Base-by-base conservation (phyloP, 2,888 invertebrate species). In the Luffia ferchaultella region DNA sequence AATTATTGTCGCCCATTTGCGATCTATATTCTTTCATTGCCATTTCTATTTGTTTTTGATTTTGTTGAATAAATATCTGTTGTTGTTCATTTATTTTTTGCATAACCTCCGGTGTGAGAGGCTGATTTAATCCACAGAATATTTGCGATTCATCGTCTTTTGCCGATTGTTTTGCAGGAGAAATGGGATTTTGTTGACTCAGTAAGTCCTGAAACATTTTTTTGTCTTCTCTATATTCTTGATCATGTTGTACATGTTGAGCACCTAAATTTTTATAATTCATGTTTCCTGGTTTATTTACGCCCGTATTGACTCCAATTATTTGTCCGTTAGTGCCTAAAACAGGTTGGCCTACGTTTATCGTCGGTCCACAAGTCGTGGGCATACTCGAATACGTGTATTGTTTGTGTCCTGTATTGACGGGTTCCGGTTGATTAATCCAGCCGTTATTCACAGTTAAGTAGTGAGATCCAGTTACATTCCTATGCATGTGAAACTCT, bases 291-390 rank as follows among this genome's bases (percentile, higher is more conserved):
- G 44, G 45, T 20, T 59, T 75, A 76, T 55, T 64, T 67, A 54
- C 64, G 73, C 15, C 70, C 20, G 85, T 84, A 60, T 87, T 87
- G 7, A 88, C 78, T 41, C 86, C 87, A 51, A 88, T 86, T 47
- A 88, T 76, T 67, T 88, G 88, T 44, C 88, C 88, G 56, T 87
- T 87, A 1, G 86, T 85, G 9, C 86, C 86, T 52, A 87, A 65
- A 41, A 88, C 76, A 2, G 80, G 79, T 54, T 77, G 57, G 20
- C 79, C 78, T 2, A 71, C 66, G 51, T 70, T 71, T 1, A 68
- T 57, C 12, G 70, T 51, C 15, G 16, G 9, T 5, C 63, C 62
- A 52, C 65, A 69, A 17, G n/a, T 20, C 18, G 61, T 53, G 40
- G 64, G 55, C 45, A 59, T 60, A 30, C 65, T 52, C 41, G 63